These are phyloP conservation scores for Fratercula arctica DNA, from an alignment of 2,797 vertebrate genomes.

Conservation along the genomic window DNA sequence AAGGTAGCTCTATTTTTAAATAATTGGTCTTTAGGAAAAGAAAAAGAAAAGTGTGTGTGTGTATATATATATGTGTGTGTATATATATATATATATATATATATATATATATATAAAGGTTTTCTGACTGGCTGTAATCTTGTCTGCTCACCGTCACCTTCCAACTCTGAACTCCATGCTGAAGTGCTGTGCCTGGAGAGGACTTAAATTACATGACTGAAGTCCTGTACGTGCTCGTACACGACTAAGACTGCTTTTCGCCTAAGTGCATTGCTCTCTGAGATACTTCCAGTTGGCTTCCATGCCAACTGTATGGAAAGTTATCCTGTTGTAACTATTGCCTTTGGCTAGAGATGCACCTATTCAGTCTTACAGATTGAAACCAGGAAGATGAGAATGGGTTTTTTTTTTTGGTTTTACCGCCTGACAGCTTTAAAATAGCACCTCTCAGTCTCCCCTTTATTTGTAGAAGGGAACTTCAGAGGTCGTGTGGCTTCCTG, in stretches of 20 bases:
- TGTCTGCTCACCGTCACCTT: not conserved
- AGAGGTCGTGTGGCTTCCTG: not conserved
- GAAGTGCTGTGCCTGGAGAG: not conserved
- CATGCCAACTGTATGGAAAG: not conserved
- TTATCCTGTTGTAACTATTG: not conserved
- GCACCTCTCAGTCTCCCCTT: not conserved
- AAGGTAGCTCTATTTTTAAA: not conserved
- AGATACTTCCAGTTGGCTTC: no score
- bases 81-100: no score
- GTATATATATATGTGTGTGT: no score
- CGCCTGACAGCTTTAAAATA: not conserved
- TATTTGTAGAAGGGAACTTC: not conserved
- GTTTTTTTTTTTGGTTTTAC: no score
- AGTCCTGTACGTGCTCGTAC: not conserved
- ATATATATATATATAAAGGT: no score
- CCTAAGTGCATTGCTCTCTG: not conserved
- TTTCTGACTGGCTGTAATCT: not conserved
- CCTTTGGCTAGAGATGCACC: not conserved
- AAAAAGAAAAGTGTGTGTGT: not conserved
- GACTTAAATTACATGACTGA: no score
- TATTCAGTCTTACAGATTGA: no score
- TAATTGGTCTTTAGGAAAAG: not conserved
- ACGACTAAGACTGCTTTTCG: no score
- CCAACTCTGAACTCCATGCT: not conserved
- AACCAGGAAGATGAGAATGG: no score